Base-by-base conservation (phyloP, 1,140 invertebrate species). In the Ceratina japonica region DNA sequence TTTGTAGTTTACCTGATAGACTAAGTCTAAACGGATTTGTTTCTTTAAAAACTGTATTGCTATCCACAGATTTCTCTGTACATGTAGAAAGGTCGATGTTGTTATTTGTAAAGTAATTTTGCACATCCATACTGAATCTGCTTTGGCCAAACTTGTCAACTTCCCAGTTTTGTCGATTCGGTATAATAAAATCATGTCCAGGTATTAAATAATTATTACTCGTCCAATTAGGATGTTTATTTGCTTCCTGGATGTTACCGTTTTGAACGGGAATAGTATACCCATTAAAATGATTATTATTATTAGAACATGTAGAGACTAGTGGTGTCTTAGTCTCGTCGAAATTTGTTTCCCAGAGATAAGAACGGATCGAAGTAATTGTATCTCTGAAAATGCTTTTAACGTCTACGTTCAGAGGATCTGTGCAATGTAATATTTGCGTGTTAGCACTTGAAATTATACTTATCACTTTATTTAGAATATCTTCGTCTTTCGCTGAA, bases 21-120 rank as follows among this genome's bases (percentile, higher is more conserved):
- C n/a, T 24, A 61, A 22, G 22, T 20, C n/a, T 84, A 16, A 85
- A 85, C 0, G 83, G 83, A 75, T 85, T 85, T 16, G 83, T 85
- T 16, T 85, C 79, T 27, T 80, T 85, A 0, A 56, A 16, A 22
- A 1, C 3, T 8, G 0, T 49, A 4, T 37, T 27, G 16, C 52
- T n/a, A 22, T 61, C 27, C 15, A 0, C 1, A 64, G 51, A 2
- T 27, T 49, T 52, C 51, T 70, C 37, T 15, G 8, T 15, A 16
- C 18, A 8, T 31, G 1, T 37, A n/a, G 16, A 13, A 4, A 8
- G 13, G 7, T 64, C 16, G 5, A 0, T 44, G 13, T 37, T 62
- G 0, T 13, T 15, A 10, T 64, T 56, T 18, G 7, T 1, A 52
- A 75, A 37, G 37, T n/a, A 15, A 63, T 54, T 16, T 37, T 58